These are phyloP conservation scores for Mimas tiliae DNA, from an alignment of 2,888 invertebrate genomes.

Conservation along the genomic window DNA sequence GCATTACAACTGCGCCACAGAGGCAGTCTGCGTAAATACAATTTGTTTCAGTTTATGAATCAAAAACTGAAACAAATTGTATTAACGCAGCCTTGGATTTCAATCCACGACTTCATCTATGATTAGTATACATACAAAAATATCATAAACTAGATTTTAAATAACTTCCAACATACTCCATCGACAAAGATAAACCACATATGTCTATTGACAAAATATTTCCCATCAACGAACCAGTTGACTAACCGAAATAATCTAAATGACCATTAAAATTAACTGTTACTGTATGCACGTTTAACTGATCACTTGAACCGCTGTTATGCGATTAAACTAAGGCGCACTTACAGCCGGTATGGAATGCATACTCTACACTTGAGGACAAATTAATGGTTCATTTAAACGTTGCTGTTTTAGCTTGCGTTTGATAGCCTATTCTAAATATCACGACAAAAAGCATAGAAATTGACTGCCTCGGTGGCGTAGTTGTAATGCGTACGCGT, in stretches of 20 bases:
- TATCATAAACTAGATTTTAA: no score
- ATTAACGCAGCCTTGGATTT: no score
- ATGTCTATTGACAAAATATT: background rate
- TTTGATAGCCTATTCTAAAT: background rate
- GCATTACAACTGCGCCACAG: no score
- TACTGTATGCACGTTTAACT: slow-evolving; percentile 32
- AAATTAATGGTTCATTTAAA: slow-evolving; percentile 12
- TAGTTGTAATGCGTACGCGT: no score
- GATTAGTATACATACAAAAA: no score
- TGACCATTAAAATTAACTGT: slow-evolving; percentile 38
- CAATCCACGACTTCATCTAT: no score
- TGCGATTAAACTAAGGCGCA: slow-evolving; percentile 24
- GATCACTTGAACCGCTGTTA: slow-evolving; percentile 24
- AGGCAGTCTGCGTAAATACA: no score
- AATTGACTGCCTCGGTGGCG: no score
- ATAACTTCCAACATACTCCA: background rate
- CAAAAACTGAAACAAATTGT: no score
- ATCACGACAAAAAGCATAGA: no score
- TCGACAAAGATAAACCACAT: background rate
- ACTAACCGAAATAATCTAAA: slow-evolving; percentile 12
- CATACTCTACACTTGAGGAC: slow-evolving; percentile 11
- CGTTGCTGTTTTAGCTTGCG: background rate
- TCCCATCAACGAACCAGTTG: slow-evolving; percentile 1
- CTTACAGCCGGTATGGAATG: slow-evolving; percentile 12
- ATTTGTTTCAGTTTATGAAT: no score